These are phyloP conservation scores for Cantharis rustica DNA, from an alignment of 2,888 invertebrate genomes.

Conservation along the genomic window DNA sequence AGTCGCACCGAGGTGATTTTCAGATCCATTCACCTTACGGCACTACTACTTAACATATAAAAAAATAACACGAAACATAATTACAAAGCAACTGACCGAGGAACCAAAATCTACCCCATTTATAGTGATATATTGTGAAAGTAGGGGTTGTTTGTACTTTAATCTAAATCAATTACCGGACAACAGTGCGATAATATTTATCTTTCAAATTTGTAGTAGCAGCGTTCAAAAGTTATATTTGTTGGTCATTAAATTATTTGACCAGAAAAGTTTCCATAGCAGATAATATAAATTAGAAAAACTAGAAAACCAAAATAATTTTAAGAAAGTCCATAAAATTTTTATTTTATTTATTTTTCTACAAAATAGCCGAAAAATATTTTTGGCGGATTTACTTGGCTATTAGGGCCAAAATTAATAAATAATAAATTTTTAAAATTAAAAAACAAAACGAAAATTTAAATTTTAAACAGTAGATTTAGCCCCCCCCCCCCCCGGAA, in stretches of 20 bases:
- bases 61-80: conserved; percentile 12
- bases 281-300: no score
- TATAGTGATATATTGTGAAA: background rate
- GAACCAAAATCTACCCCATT: background rate
- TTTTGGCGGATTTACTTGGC: no score
- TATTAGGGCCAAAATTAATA: no score
- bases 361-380: no score
- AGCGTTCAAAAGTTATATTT: background rate
- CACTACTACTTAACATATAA: conserved; percentile 61
- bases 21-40: conserved; percentile 58
- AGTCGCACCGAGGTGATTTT: conserved; percentile 43
- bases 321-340: no score
- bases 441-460: no score
- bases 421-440: no score
- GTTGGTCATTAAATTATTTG: background rate
- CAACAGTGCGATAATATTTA: background rate
- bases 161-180: background rate
- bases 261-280: background rate
- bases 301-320: no score
- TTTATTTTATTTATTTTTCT: no score
- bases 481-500: no score
- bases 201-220: background rate
- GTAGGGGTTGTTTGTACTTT: conserved; percentile 1
- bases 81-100: background rate
- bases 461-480: no score